Base-by-base conservation (phyloP, 2,113 vertebrate species). In the Saguinus midas region DNA sequence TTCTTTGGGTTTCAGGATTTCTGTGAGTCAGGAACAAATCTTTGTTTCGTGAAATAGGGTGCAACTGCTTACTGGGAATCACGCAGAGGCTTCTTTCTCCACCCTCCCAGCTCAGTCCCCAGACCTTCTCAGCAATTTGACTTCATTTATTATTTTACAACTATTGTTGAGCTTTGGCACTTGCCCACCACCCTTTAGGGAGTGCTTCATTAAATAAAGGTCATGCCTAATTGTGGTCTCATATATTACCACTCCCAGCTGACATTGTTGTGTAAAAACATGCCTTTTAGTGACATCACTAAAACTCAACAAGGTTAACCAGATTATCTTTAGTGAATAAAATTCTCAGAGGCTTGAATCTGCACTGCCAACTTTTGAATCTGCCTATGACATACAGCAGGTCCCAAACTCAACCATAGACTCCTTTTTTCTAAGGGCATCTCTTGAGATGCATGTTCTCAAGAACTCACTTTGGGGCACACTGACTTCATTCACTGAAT, bases 1-100 rank as follows among this genome's bases (percentile, higher is more conserved):
- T 73, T 90, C 21, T 88, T 83, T 45, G 14, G n/a, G 13, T 72
- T 95, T 68, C 2, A 29, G 90, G 16, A 86, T 97, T 92, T 96
- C 81, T 66, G 73, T 23, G 87, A 79, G 87, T 89, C 48, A 88
- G 61, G 78, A 92, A 32, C 27, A 92, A 92, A 79, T 20, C 17
- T 25, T 66, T 29, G 48, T 87, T 92, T 82, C 1, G 14, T 14
- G 55, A 61, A 73, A 50, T 8, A 45, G 64, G 32, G 20, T 45
- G 45, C 17, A 21, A 17, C 27, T 68, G 13, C 6, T 76, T 72
- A 64, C 12, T 4, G 5, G 25, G 37, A 75, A 45, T 58, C 21
- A 20, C 0, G 7, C 3, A 48, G 43, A 25, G 57, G 75, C 23
- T 64, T 57, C 58, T 32, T 52, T 78, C 64, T 84, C 73, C 1